Evolutionary conservation across 2,888 invertebrate species (phyloP).

Genomic region (Allygus modestus): DNA sequence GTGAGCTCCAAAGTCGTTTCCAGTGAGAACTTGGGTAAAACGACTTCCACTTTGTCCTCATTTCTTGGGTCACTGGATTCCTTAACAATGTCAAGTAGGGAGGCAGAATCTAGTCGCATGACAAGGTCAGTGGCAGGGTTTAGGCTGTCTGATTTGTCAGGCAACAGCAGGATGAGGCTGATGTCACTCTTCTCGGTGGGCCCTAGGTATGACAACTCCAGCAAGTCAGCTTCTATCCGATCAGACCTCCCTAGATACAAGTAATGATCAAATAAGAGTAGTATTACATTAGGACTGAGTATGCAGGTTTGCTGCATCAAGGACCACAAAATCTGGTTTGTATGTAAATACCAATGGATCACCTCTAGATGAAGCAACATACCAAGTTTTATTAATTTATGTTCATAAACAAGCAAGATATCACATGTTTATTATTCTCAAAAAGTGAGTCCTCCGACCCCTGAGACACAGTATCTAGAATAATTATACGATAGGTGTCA

Average conservation of each 20-base stretch:
- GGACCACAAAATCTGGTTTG: too few relatives aligned
- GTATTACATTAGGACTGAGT: too few relatives aligned
- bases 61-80: constrained; percentile 78
- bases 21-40: constrained; percentile 88
- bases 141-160: constrained; percentile 80
- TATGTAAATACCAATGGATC: too few relatives aligned
- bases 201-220: constrained; percentile 92
- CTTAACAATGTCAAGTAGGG: constrained; percentile 80
- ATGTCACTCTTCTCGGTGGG: constrained; percentile 77
- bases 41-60: constrained; percentile 85
- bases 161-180: constrained; percentile 90
- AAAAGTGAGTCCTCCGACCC: too few relatives aligned
- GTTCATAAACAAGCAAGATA: too few relatives aligned
- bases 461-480: too few relatives aligned
- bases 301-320: too few relatives aligned
- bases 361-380: too few relatives aligned
- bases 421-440: too few relatives aligned
- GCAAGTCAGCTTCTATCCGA: constrained; percentile 85
- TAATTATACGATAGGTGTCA: too few relatives aligned
- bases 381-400: too few relatives aligned
- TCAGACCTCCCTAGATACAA: constrained; percentile 90
- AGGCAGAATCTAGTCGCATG: constrained; percentile 82
- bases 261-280: too few relatives aligned
- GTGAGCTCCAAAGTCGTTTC: constrained; percentile 84
- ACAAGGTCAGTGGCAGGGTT: constrained; percentile 83